Conservation (phyloP, 2,113 vertebrate genomes). For the Prunella himalayana region DNA sequence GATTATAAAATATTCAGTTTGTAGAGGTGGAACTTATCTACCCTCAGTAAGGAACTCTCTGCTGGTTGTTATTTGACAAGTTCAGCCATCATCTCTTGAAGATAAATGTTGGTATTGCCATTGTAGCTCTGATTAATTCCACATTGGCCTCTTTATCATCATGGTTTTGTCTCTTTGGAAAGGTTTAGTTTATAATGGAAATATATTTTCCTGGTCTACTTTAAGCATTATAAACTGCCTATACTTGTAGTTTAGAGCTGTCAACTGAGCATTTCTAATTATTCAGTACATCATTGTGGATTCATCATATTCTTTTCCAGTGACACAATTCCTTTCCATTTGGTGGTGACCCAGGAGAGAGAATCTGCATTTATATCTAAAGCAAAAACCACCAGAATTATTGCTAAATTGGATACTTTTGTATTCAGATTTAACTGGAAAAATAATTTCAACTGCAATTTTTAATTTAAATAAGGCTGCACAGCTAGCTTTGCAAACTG, state of each 20-base stretch:
- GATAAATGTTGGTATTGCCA: constrained; percentile 43
- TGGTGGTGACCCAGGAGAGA: neutral
- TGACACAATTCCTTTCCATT: neutral
- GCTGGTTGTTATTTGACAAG: constrained; percentile 37
- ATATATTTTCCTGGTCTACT: constrained; percentile 25
- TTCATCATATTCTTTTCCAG: neutral
- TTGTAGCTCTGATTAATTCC: constrained; percentile 26
- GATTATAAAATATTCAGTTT: constrained; percentile 27
- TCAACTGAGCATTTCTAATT: constrained; percentile 17
- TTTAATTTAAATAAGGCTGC: neutral
- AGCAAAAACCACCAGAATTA: neutral
- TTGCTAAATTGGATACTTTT: neutral
- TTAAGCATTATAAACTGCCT: neutral
- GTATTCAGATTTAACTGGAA: neutral
- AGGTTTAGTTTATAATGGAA: neutral
- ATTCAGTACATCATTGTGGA: neutral
- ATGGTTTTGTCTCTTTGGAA: constrained; percentile 20
- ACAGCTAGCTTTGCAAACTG: neutral
- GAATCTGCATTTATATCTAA: neutral
- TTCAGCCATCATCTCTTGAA: constrained; percentile 42
- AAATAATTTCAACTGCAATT: neutral
- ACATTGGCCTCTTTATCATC: neutral
- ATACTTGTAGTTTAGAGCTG: neutral
- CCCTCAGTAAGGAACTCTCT: constrained; percentile 9
- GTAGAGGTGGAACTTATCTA: constrained; percentile 42